These are phyloP conservation scores for Sinocyclocheilus anshuiensis DNA, from an alignment of 2,113 vertebrate genomes.

Conservation along the genomic window DNA sequence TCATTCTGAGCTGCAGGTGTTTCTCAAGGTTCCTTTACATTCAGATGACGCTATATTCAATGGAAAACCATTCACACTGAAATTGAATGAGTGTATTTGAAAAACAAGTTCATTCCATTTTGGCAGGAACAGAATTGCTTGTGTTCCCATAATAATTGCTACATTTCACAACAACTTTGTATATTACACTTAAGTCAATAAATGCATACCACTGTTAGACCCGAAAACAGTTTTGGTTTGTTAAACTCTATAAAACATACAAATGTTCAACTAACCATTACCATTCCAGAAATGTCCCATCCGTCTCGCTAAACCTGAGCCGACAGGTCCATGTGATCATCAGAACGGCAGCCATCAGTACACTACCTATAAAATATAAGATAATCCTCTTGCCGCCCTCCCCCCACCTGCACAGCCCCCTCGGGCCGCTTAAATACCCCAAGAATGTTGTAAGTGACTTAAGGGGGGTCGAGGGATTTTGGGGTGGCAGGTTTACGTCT, in stretches of 20 bases:
- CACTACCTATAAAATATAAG: slow-evolving; percentile 70
- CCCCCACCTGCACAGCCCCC: slow-evolving; percentile 61
- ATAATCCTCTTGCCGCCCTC: slow-evolving; percentile 59
- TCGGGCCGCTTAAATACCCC: slow-evolving; percentile 43
- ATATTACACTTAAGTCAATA: background rate
- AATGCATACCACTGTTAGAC: background rate
- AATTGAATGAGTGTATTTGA: background rate
- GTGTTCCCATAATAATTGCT: background rate
- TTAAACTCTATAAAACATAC: background rate
- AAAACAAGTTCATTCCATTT: background rate
- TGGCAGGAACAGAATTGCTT: background rate
- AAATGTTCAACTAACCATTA: background rate
- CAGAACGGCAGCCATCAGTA: slow-evolving; percentile 33
- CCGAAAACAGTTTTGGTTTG: slow-evolving; percentile 19
- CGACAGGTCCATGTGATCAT: slow-evolving; percentile 25
- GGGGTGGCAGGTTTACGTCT: slow-evolving; percentile 47
- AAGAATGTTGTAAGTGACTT: slow-evolving; percentile 77
- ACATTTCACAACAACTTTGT: too few species aligned
- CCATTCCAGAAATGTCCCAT: slow-evolving; percentile 10
- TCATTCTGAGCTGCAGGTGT: background rate
- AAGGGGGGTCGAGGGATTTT: slow-evolving; percentile 68
- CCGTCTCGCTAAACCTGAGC: slow-evolving; percentile 43
- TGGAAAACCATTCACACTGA: background rate
- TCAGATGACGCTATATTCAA: background rate
- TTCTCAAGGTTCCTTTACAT: background rate